phyloP scores from a whole-genome alignment of 1,140 invertebrate genomes.

The Euura lappo region DNA sequence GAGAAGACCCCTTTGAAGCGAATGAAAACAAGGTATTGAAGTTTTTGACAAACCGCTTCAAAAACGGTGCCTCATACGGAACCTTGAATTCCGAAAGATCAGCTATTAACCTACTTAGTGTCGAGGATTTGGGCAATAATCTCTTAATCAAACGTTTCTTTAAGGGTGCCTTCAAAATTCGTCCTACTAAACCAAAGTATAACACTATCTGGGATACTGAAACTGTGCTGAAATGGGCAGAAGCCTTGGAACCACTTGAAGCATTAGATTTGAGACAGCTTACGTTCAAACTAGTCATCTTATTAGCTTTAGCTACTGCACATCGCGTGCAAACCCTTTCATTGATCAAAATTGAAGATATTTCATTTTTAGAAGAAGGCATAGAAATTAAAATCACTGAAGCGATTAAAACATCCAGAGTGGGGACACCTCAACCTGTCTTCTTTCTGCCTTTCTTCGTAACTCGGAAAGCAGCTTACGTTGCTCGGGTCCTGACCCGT shows the following conservation, averaged over 20 bases:
- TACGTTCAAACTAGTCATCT: slow-evolving; percentile 23
- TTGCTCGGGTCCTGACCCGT: slow-evolving; percentile 16
- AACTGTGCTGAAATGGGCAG: slow-evolving; percentile 20
- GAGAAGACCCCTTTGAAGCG: background rate
- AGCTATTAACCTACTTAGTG: background rate
- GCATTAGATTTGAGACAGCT: slow-evolving; percentile 17
- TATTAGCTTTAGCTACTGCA: slow-evolving; percentile 26
- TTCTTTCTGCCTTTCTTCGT: slow-evolving; percentile 25
- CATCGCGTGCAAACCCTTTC: slow-evolving; percentile 29
- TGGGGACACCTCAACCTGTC: slow-evolving; percentile 27
- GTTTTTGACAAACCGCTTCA: background rate
- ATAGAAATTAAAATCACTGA: slow-evolving; percentile 26
- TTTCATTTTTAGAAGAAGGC: slow-evolving; percentile 11
- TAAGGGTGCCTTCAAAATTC: too few relatives aligned
- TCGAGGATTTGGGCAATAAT: background rate
- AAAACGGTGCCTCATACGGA: slow-evolving; percentile 25
- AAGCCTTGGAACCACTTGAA: slow-evolving; percentile 9
- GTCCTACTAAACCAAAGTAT: slow-evolving; percentile 29
- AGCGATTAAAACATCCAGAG: slow-evolving; percentile 29
- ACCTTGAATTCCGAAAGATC: slow-evolving; percentile 27
- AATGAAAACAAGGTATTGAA: background rate
- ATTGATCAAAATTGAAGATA: slow-evolving; percentile 20
- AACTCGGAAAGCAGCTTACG: slow-evolving; percentile 24
- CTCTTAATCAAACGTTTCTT: too few relatives aligned
- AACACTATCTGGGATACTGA: slow-evolving; percentile 27